Conservation (phyloP, 2,113 vertebrate species). For the Perca fluviatilis region DNA sequence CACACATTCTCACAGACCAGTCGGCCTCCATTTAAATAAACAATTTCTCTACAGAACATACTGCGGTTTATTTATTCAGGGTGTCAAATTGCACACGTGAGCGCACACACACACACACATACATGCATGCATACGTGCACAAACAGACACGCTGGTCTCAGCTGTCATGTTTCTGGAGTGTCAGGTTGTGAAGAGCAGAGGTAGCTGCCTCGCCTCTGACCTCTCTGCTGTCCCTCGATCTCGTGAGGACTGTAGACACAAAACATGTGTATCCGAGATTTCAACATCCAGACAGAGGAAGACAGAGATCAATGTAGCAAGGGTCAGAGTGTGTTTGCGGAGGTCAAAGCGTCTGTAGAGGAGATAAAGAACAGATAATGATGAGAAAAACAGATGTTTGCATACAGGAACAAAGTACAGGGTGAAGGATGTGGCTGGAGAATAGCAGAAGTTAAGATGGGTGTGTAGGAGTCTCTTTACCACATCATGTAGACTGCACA, state of each 20-base stretch:
- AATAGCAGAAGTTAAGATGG: slow-evolving; percentile 32
- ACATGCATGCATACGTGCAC: background rate
- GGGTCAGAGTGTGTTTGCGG: slow-evolving; percentile 25
- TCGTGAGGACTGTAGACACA: slow-evolving; percentile 32
- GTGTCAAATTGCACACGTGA: slow-evolving; percentile 28
- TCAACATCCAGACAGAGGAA: slow-evolving; percentile 25
- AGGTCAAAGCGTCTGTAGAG: slow-evolving; percentile 28
- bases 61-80: slow-evolving; percentile 58
- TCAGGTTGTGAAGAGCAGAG: slow-evolving; percentile 72
- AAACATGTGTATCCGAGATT: slow-evolving; percentile 37
- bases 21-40: slow-evolving; percentile 66
- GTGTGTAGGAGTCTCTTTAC: background rate
- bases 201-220: slow-evolving; percentile 62
- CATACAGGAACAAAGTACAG: slow-evolving; percentile 33
- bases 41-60: slow-evolving; percentile 45
- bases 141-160: slow-evolving; percentile 41
- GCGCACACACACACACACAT: slow-evolving; percentile 16
- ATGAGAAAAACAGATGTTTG: slow-evolving; percentile 20
- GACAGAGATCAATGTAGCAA: slow-evolving; percentile 35
- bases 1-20: slow-evolving; percentile 40
- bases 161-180: slow-evolving; percentile 67
- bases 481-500: slow-evolving; percentile 2
- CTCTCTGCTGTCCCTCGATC: slow-evolving; percentile 26
- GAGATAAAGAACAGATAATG: slow-evolving; percentile 25
- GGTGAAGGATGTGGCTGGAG: slow-evolving; percentile 25